Percentiles rank a stretch among this genome's conserved stretches.
These are phyloP conservation scores for Lordiphosa collinella DNA, from an alignment of 1,140 invertebrate species.

Conservation along the genomic window DNA sequence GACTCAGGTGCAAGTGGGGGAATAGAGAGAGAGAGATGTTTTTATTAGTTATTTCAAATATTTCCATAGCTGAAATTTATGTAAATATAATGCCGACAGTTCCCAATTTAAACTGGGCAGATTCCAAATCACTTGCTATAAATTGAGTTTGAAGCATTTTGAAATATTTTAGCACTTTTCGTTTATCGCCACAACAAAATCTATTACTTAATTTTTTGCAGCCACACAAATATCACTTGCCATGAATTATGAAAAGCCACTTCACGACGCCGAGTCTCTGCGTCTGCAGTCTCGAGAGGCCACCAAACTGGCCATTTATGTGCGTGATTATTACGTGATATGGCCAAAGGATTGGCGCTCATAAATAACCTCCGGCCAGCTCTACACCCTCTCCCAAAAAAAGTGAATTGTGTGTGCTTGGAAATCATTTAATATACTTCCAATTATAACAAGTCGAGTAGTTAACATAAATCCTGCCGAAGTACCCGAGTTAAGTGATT, in stretches of 20 bases:
- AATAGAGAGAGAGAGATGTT: slow-evolving; percentile 1
- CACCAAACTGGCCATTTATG: slow-evolving; percentile 75
- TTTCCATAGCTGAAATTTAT: slow-evolving; percentile 49
- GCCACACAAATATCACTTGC: slow-evolving; percentile 67
- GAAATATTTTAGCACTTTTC: slow-evolving; percentile 77
- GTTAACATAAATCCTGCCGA: slow-evolving; percentile 72
- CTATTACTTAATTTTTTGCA: slow-evolving; percentile 74
- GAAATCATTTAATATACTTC: slow-evolving; percentile 75
- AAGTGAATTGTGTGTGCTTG: slow-evolving; percentile 49
- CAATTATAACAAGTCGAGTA: slow-evolving; percentile 77
- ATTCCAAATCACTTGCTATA: slow-evolving; percentile 41
- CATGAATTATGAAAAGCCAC: slow-evolving; percentile 76
- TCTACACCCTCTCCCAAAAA: slow-evolving; percentile 32
- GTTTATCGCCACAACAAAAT: slow-evolving; percentile 72
- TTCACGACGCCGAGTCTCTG: slow-evolving; percentile 1
- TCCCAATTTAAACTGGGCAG: no score
- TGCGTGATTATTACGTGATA: slow-evolving; percentile 78
- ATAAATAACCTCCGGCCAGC: slow-evolving; percentile 72
- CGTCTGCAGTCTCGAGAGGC: slow-evolving; percentile 26
- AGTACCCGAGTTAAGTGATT: slow-evolving; percentile 58
- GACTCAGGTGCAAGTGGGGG: slow-evolving; percentile 47
- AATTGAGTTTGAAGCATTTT: slow-evolving; percentile 69
- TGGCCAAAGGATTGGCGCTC: slow-evolving; percentile 55
- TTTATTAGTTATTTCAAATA: slow-evolving; percentile 39
- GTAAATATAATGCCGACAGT: slow-evolving; percentile 28